These are phyloP conservation scores for Brachionus koreanus DNA, from an alignment of 1,140 invertebrate species.

Conservation along the genomic window DNA sequence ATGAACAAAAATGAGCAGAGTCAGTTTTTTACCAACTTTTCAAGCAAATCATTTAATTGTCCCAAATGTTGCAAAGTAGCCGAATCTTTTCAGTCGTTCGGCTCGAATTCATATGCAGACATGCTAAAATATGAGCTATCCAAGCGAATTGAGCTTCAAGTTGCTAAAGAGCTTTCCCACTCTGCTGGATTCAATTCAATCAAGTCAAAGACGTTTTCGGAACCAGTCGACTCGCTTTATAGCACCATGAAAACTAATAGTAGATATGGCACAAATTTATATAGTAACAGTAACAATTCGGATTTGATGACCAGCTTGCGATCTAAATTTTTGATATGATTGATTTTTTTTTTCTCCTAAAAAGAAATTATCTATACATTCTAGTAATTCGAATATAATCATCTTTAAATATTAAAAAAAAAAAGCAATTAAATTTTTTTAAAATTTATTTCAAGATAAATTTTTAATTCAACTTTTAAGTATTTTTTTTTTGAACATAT, in stretches of 20 bases:
- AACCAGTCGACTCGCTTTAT: neutral
- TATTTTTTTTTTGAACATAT: too few species aligned
- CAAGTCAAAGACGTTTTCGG: neutral
- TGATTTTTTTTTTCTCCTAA: neutral
- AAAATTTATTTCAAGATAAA: too few species aligned
- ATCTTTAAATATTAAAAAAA: neutral
- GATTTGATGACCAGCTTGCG: conserved; percentile 28
- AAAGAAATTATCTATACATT: neutral
- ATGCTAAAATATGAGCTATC: conserved; percentile 31
- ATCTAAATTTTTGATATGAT: conserved; percentile 36
- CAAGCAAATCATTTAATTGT: conserved; percentile 13
- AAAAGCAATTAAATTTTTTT: too few species aligned
- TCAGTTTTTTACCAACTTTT: conserved; percentile 25
- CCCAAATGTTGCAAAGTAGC: conserved; percentile 18
- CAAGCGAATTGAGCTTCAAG: conserved; percentile 32
- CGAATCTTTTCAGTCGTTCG: neutral
- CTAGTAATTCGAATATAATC: neutral
- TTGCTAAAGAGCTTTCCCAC: conserved; percentile 1
- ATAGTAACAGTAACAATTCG: conserved; percentile 35
- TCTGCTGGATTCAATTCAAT: conserved; percentile 34
- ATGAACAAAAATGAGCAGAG: conserved; percentile 26
- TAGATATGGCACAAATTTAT: conserved; percentile 22
- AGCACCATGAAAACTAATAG: conserved; percentile 26
- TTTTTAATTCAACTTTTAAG: too few species aligned
- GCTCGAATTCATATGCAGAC: conserved; percentile 18